Evolutionary conservation across 2,888 invertebrate genomes (phyloP).

Genomic region (Nomada fabriciana): DNA sequence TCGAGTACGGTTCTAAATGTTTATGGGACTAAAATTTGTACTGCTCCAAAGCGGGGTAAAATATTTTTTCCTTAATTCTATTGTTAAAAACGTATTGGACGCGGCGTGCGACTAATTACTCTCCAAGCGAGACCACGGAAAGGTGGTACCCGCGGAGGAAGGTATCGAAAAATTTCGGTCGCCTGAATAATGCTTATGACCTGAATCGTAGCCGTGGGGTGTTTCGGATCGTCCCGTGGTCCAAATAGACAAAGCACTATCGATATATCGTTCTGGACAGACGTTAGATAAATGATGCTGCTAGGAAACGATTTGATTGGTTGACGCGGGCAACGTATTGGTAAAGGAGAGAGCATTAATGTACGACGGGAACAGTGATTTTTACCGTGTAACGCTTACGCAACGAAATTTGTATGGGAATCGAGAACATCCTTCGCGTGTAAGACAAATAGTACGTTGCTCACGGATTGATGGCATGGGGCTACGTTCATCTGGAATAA

Average conservation of each 20-base stretch:
- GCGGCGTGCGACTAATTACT: no score
- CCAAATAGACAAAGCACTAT: conserved; percentile 5
- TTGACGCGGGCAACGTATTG: conserved; percentile 46
- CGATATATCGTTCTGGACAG: not conserved
- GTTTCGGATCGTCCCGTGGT: conserved; percentile 10
- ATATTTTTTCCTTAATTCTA: no score
- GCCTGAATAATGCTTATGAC: conserved; percentile 34
- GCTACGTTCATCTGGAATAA: not conserved
- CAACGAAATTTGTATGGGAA: conserved; percentile 40
- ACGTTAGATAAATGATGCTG: conserved; percentile 52
- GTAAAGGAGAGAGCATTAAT: conserved; percentile 46
- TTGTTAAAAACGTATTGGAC: no score
- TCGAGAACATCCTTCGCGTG: conserved; percentile 14
- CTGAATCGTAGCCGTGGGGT: conserved; percentile 35
- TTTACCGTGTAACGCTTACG: conserved; percentile 50
- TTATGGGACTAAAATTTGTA: no score
- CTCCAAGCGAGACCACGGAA: no score
- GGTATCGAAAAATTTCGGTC: not conserved
- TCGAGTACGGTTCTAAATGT: no score
- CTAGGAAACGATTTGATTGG: conserved; percentile 49
- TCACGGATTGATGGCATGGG: not conserved
- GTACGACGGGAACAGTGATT: conserved; percentile 29
- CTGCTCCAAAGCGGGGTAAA: no score
- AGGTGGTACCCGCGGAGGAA: no score
- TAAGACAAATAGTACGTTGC: conserved; percentile 1